A percentile compares a stretch with the other conserved stretches of the same genome.
Conservation (phyloP, 2,113 vertebrate species). For the Pycnonotus jocosus region DNA sequence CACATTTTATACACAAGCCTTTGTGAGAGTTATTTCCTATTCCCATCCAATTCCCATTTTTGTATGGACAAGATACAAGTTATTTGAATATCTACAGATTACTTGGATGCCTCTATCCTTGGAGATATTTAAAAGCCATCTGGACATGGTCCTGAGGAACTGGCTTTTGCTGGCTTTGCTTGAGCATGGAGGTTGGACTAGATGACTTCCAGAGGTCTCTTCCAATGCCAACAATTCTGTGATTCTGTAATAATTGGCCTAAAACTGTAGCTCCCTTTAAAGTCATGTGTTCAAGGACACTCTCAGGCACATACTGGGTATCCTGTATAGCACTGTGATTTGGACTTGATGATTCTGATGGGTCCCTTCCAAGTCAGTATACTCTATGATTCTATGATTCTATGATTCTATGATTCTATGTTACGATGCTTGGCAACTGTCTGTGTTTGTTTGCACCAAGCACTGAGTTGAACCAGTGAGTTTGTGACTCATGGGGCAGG, state of each 20-base stretch:
- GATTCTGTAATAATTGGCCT: not conserved
- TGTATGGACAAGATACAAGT: not conserved
- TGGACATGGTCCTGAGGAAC: not conserved
- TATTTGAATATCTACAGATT: not conserved
- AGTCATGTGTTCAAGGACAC: not conserved
- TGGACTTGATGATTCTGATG: not conserved
- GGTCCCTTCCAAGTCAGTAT: not conserved
- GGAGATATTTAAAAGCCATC: not conserved
- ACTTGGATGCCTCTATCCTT: not conserved
- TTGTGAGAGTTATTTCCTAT: not conserved
- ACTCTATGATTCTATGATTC: not conserved
- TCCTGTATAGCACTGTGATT: not conserved
- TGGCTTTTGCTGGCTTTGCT: not conserved
- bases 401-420: not conserved
- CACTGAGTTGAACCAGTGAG: fast-evolving
- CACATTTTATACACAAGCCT: no score
- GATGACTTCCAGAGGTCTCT: not conserved
- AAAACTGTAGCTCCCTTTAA: not conserved
- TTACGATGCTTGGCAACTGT: no score
- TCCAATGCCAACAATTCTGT: not conserved
- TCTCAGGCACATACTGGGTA: not conserved
- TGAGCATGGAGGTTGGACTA: not conserved
- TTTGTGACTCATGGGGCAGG: fast-evolving
- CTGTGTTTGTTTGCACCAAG: not conserved
- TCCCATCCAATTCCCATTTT: not conserved